Conservation (phyloP, 2,888 invertebrate species). For the Cheilosia grossa region DNA sequence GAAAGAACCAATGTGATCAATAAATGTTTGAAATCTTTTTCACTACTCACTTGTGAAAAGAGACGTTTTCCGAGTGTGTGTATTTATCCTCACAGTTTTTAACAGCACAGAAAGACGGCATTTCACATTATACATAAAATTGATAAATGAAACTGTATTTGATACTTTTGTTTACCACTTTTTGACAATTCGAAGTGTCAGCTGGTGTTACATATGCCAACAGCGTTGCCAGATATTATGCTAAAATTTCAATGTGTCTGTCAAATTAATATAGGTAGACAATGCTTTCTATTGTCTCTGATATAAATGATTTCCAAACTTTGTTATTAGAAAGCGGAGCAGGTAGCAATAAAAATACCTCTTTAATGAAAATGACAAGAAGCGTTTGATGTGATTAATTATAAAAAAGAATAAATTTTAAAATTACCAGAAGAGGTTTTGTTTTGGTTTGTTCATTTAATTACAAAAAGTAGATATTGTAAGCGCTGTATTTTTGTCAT, state of each 20-base stretch:
- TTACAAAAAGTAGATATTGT: no score
- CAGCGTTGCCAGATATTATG: conserved; percentile 5
- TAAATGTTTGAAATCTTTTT: neutral
- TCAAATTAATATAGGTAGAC: no score
- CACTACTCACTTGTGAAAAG: conserved; percentile 81
- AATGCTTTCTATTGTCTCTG: no score
- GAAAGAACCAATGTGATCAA: neutral
- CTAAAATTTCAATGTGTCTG: neutral
- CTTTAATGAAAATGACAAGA: no score
- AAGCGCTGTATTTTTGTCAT: no score
- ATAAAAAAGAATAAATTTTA: no score
- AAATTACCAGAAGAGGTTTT: no score
- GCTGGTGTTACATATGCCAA: neutral
- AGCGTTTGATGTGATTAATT: no score
- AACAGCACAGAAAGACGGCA: conserved; percentile 83
- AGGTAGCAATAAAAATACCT: neutral
- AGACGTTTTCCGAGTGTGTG: conserved; percentile 81
- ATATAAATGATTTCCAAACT: no score
- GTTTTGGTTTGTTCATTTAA: no score
- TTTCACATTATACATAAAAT: conserved; percentile 60
- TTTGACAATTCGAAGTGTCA: conserved; percentile 1
- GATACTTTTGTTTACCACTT: conserved; percentile 25
- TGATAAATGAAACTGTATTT: neutral
- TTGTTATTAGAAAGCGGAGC: no score
- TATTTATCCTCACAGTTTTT: conserved; percentile 82